These are phyloP conservation scores for Laticauda colubrina DNA, from an alignment of 2,113 vertebrate genomes.

Conservation along the genomic window DNA sequence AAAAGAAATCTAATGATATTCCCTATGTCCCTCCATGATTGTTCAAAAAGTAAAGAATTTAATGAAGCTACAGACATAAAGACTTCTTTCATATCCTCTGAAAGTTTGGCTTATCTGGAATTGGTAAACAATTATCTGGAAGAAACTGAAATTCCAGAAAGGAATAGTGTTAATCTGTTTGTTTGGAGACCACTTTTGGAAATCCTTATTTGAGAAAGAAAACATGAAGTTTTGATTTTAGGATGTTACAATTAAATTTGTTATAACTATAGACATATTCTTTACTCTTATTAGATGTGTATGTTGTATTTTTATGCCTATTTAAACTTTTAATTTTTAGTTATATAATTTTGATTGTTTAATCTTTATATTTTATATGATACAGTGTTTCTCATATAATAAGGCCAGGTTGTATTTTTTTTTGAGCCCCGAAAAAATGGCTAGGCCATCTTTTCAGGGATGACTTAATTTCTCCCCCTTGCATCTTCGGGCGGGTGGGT, in stretches of 20 bases:
- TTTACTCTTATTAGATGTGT: not conserved
- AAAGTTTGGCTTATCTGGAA: not conserved
- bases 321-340: not conserved
- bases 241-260: not conserved
- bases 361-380: not conserved
- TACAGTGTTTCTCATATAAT: no score
- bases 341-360: not conserved
- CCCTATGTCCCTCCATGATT: not conserved
- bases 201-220: not conserved
- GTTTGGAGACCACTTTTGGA: not conserved
- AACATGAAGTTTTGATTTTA: not conserved
- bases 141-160: not conserved
- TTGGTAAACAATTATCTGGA: not conserved
- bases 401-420: no score
- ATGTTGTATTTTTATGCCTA: not conserved
- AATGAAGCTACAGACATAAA: not conserved
- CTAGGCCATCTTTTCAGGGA: no score
- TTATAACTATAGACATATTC: not conserved
- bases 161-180: not conserved
- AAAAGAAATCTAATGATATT: not conserved
- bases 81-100: not conserved
- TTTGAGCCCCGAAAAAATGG: no score
- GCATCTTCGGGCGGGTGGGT: no score
- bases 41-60: not conserved
- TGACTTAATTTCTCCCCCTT: no score